Evolutionary conservation across 1,140 invertebrate genomes (phyloP).

Genomic region (Heterodera schachtii): DNA sequence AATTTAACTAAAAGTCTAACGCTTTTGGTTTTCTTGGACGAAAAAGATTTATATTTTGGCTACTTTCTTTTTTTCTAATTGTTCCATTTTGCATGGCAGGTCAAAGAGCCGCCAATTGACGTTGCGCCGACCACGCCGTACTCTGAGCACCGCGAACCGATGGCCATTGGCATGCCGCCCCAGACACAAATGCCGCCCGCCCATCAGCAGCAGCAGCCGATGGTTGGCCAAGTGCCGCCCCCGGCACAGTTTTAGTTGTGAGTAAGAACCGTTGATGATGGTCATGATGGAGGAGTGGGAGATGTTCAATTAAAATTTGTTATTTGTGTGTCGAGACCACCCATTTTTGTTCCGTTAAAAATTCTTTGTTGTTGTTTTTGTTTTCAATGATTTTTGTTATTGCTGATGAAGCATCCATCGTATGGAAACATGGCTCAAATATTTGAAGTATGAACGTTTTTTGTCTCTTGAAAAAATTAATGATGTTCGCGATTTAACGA

Average conservation of each 20-base stretch:
- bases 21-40: too few species aligned
- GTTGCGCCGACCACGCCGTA: conserved; percentile 53
- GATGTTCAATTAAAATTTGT: neutral
- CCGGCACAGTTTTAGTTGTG: neutral
- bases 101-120: conserved; percentile 58
- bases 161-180: neutral
- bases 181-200: neutral
- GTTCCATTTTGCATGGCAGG: conserved; percentile 37
- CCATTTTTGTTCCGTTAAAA: conserved; percentile 1
- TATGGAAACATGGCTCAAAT: too few species aligned
- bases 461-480: neutral
- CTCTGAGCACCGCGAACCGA: conserved; percentile 55
- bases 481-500: too few species aligned
- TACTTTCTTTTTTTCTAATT: too few species aligned
- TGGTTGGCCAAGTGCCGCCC: neutral
- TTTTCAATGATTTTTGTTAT: neutral
- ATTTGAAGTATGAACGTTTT: neutral
- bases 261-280: neutral
- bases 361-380: neutral
- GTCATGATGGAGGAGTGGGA: neutral
- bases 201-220: neutral
- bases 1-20: too few species aligned
- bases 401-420: too few species aligned
- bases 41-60: too few species aligned
- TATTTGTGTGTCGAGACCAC: too few species aligned